Base-by-base conservation (phyloP, 2,888 invertebrate species). In the Calameuta idolon region DNA sequence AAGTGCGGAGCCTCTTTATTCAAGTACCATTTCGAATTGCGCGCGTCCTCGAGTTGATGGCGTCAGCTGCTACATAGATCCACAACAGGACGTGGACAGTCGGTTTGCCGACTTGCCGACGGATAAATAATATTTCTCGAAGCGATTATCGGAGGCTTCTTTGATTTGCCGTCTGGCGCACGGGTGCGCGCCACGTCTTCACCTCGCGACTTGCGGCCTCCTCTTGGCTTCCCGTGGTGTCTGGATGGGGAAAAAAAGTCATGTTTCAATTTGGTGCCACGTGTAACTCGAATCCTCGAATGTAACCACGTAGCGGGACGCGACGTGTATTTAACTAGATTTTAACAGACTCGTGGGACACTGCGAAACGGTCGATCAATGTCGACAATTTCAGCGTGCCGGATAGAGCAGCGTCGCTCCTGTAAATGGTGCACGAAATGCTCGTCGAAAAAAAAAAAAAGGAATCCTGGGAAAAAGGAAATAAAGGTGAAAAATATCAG, bases 11-110 rank as follows among this genome's bases (percentile, higher is more conserved):
- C 78, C 80, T 81, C 81, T 80, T 80, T 79, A 80, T 77, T 81
- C 81, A 79, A 82, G 81, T 82, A 12, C 77, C 74, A 69, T 76
- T 40, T 0, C 40, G 40, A 15, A 15, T 40, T 40, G 40, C 40
- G 40, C 40, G 40, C 40, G 15, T 4, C 37, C 74, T 74, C 34
- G 85, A 84, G 85, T 89, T 87, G 88, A 90, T 90, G 87, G 90
- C 90, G 90, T 90, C 90, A 90, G 90, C 90, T 90, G 90, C 89
- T 90, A 89, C 87, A 85, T 87, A 89, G 3, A 12, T 35, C 35
- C 35, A 35, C 35, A 35, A 35, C 35, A 35, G 87, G 86, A 84
- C 4, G 40, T 40, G 40, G 40, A 40, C 83, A 83, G 82, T 83
- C 81, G 79, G 77, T 82, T 80, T 23, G 35, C 12, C 30, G 73